Evolutionary conservation across 1,140 invertebrate species (phyloP).

Genomic region (Neodiprion virginianus): DNA sequence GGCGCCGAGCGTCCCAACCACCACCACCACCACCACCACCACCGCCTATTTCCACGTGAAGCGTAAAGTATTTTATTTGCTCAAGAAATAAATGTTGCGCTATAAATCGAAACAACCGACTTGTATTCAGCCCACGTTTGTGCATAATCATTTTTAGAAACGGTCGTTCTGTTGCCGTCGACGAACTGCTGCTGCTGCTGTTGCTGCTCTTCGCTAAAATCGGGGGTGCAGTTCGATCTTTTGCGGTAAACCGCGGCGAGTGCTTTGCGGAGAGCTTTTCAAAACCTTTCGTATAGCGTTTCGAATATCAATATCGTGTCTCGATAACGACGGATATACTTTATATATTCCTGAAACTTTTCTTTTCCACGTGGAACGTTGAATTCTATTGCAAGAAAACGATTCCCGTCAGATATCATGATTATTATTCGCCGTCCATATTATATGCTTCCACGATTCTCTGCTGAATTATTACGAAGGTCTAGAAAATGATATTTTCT

Average conservation of each 20-base stretch:
- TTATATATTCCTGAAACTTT: background rate
- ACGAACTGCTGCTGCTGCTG: background rate
- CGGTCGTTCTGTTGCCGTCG: background rate
- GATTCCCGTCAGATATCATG: background rate
- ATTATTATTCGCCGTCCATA: background rate
- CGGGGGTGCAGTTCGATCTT: background rate
- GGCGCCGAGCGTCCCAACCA: background rate
- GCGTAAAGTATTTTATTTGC: background rate
- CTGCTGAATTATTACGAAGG: no score
- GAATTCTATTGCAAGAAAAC: background rate
- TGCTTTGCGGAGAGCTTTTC: background rate
- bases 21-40: background rate
- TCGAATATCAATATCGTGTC: background rate
- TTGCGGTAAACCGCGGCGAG: background rate
- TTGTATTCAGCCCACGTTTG: background rate
- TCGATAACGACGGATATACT: background rate
- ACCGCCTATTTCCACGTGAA: background rate
- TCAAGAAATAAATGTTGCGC: conserved; percentile 3
- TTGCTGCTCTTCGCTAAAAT: background rate
- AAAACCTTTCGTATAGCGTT: background rate
- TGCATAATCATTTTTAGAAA: background rate
- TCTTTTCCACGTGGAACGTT: background rate
- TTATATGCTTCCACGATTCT: no score
- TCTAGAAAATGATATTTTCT: no score
- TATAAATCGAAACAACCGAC: background rate